phyloP scores from a whole-genome alignment of 2,797 vertebrate species.

The Ptychadena robeensis region DNA sequence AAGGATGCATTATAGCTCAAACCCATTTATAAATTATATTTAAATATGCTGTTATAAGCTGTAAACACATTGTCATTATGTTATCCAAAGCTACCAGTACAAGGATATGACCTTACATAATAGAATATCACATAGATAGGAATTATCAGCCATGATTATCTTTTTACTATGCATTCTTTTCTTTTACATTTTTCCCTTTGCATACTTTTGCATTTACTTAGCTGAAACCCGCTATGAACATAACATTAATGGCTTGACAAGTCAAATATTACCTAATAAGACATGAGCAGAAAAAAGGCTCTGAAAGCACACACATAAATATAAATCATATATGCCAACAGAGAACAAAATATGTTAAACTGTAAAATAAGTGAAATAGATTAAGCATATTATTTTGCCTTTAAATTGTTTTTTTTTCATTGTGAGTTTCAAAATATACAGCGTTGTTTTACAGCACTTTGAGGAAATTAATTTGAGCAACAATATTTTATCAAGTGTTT shows the following conservation, averaged over 20 bases:
- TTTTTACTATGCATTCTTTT: not conserved
- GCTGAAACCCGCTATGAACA: not conserved
- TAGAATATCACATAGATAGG: not conserved
- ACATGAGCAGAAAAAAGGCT: not conserved
- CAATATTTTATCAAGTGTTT: too few relatives aligned
- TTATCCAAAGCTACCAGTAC: not conserved
- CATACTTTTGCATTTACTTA: not conserved
- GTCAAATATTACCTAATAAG: not conserved
- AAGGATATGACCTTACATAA: not conserved
- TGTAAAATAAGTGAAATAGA: too few relatives aligned
- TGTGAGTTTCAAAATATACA: too few relatives aligned
- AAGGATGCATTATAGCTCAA: conserved; percentile 22
- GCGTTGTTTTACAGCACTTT: too few relatives aligned
- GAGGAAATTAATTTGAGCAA: too few relatives aligned
- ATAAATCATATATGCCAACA: not conserved
- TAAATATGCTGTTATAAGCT: not conserved
- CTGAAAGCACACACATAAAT: not conserved
- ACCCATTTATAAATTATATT: conserved; percentile 18
- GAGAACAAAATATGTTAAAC: not conserved
- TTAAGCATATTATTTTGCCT: too few relatives aligned
- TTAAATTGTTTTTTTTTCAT: too few relatives aligned
- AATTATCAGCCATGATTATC: not conserved
- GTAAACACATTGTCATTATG: not conserved
- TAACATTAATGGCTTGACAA: not conserved
- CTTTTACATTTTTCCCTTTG: not conserved